Conservation (phyloP, 2,888 invertebrate species). For the Blera fallax region DNA sequence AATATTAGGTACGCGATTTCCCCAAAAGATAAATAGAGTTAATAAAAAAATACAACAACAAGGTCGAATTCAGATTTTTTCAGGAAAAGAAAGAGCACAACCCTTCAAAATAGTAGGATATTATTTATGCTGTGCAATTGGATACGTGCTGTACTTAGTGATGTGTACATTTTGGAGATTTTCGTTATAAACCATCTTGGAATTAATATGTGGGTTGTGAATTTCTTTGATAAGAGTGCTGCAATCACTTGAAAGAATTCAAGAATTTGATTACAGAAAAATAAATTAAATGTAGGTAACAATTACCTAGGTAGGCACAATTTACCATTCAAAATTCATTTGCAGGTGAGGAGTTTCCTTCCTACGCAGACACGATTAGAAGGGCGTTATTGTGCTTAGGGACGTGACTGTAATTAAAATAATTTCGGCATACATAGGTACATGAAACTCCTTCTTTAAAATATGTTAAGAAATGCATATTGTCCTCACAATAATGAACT, state of each 20-base stretch:
- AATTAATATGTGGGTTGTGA: conserved; percentile 83
- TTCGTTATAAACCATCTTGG: conserved; percentile 82
- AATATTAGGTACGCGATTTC: background rate
- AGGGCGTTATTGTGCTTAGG: conserved; percentile 82
- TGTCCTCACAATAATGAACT: no score
- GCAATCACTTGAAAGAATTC: conserved; percentile 83
- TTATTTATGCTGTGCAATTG: conserved; percentile 77
- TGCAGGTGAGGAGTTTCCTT: conserved; percentile 88
- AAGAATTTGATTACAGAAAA: conserved; percentile 77
- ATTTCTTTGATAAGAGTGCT: conserved; percentile 84
- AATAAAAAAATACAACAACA: conserved; percentile 30
- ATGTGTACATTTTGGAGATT: conserved; percentile 80
- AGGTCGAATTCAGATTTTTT: conserved; percentile 12
- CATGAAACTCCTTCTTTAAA: background rate
- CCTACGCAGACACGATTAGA: conserved; percentile 87
- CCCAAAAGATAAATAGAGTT: conserved; percentile 7
- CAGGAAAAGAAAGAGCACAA: conserved; percentile 32
- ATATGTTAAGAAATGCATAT: no score
- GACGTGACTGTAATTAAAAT: conserved; percentile 65
- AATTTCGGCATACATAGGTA: background rate
- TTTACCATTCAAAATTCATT: conserved; percentile 87
- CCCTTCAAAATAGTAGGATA: conserved; percentile 4
- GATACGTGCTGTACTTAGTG: conserved; percentile 80
- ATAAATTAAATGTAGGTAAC: background rate
- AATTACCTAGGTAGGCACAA: background rate